Evolutionary conservation across 2,797 vertebrate genomes (phyloP).

Genomic region (Loris lydekkerianus): DNA sequence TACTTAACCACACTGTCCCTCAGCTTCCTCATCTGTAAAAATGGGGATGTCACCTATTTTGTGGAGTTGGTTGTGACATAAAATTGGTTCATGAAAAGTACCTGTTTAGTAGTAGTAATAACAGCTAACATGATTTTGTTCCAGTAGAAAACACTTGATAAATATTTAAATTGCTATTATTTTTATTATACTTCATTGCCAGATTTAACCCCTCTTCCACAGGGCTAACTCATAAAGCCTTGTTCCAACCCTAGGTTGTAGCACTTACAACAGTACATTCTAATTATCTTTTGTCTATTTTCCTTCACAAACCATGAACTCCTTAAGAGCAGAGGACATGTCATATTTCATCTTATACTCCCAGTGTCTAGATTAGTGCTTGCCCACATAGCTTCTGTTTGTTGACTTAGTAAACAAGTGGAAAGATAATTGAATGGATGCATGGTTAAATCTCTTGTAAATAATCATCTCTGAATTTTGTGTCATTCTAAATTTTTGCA

Average conservation of each 20-base stretch:
- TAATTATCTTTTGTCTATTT: conserved; percentile 33
- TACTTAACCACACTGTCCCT: neutral
- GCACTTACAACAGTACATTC: neutral
- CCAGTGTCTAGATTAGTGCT: no score
- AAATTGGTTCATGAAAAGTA: conserved; percentile 31
- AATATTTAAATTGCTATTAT: neutral
- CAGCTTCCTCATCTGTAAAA: neutral
- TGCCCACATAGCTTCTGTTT: neutral
- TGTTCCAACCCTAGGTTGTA: neutral
- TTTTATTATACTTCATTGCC: neutral
- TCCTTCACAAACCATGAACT: neutral
- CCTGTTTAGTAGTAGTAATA: neutral
- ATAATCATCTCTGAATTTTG: conserved; percentile 58
- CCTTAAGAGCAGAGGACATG: neutral
- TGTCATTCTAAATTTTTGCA: conserved; percentile 56
- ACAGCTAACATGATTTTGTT: neutral
- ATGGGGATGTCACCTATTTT: neutral
- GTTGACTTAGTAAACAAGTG: neutral
- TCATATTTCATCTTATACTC: neutral
- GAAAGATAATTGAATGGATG: neutral
- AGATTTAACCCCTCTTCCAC: neutral
- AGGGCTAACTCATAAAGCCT: neutral
- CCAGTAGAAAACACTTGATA: neutral
- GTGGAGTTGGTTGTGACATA: neutral
- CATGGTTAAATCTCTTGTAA: conserved; percentile 41